These are phyloP conservation scores for Poeciliopsis presidionis DNA, from an alignment of 2,797 vertebrate genomes.

Conservation along the genomic window DNA sequence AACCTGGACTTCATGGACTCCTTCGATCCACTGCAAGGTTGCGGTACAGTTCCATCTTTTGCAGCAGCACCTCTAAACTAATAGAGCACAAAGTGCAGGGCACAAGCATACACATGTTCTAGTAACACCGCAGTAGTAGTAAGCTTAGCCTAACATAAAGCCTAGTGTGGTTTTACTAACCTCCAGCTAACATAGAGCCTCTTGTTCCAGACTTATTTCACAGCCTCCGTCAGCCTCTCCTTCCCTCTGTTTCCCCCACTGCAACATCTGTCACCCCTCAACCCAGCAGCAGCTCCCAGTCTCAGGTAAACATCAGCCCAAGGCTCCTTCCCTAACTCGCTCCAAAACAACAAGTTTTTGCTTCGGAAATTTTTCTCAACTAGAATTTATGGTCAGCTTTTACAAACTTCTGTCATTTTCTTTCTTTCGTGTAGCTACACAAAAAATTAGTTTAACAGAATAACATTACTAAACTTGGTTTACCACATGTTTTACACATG, in stretches of 20 bases:
- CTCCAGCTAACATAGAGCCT: slow-evolving; percentile 75
- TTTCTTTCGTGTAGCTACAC: slow-evolving; percentile 37
- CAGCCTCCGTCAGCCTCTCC: slow-evolving; percentile 84
- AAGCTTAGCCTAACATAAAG: slow-evolving; percentile 60
- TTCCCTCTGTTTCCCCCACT: slow-evolving; percentile 80
- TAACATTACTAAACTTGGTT: slow-evolving; percentile 60
- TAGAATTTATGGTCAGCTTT: background rate
- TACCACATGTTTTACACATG: slow-evolving; percentile 22
- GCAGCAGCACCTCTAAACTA: slow-evolving; percentile 44
- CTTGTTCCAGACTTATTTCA: slow-evolving; percentile 93
- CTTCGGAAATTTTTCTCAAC: background rate
- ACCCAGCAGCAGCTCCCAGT: slow-evolving; percentile 85
- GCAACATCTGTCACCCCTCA: slow-evolving; percentile 80
- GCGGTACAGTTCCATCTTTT: slow-evolving; percentile 27
- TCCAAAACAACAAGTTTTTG: slow-evolving; percentile 19
- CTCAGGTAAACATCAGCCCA: slow-evolving; percentile 85
- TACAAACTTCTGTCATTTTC: slow-evolving; percentile 10
- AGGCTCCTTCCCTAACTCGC: slow-evolving; percentile 54
- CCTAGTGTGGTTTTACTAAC: slow-evolving; percentile 70
- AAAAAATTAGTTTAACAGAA: slow-evolving; percentile 38
- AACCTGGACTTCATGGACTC: slow-evolving; percentile 99
- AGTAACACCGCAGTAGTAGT: slow-evolving; percentile 55
- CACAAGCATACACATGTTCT: slow-evolving; percentile 51
- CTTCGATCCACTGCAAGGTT: slow-evolving; percentile 96
- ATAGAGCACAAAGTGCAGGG: slow-evolving; percentile 52